Conservation (phyloP, 2,888 invertebrate genomes). For the Pinctada fucata region DNA sequence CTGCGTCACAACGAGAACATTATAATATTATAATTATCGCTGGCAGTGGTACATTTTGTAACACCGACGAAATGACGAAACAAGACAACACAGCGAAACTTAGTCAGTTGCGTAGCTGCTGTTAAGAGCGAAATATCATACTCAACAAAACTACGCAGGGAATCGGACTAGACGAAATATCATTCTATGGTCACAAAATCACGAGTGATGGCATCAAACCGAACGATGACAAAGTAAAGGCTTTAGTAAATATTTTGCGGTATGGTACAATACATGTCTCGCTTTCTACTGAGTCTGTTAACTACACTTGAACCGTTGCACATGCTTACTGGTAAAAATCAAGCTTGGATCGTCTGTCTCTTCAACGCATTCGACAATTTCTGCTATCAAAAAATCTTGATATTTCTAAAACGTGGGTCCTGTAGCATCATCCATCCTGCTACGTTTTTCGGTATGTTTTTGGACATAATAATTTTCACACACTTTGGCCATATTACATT, state of each 20-base stretch:
- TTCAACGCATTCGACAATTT: too few relatives aligned
- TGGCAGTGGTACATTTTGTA: slow-evolving; percentile 27
- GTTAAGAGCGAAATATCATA: slow-evolving; percentile 31
- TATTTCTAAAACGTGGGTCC: too few relatives aligned
- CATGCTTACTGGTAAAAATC: slow-evolving; percentile 29
- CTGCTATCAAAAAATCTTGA: too few relatives aligned
- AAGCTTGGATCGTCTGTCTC: neutral
- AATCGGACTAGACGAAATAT: slow-evolving; percentile 22
- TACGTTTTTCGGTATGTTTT: too few relatives aligned
- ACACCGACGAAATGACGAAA: slow-evolving; percentile 12
- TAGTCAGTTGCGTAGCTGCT: slow-evolving; percentile 19
- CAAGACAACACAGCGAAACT: slow-evolving; percentile 25
- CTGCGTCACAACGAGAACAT: slow-evolving; percentile 41
- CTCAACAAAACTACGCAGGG: slow-evolving; percentile 36
- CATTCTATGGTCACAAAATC: slow-evolving; percentile 30
- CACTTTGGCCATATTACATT: too few relatives aligned
- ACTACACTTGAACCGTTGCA: slow-evolving; percentile 23
- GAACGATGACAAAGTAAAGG: slow-evolving; percentile 22
- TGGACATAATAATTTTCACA: too few relatives aligned
- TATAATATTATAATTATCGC: slow-evolving; percentile 39
- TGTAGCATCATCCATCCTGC: too few relatives aligned
- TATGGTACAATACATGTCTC: slow-evolving; percentile 30
- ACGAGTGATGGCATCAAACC: slow-evolving; percentile 17
- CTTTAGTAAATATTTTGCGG: slow-evolving; percentile 28
- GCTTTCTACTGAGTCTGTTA: slow-evolving; percentile 28